A percentile compares a stretch with the other conserved stretches of the same genome.
Conservation (phyloP, 1,140 invertebrate genomes). For the Drosophila dunni region DNA sequence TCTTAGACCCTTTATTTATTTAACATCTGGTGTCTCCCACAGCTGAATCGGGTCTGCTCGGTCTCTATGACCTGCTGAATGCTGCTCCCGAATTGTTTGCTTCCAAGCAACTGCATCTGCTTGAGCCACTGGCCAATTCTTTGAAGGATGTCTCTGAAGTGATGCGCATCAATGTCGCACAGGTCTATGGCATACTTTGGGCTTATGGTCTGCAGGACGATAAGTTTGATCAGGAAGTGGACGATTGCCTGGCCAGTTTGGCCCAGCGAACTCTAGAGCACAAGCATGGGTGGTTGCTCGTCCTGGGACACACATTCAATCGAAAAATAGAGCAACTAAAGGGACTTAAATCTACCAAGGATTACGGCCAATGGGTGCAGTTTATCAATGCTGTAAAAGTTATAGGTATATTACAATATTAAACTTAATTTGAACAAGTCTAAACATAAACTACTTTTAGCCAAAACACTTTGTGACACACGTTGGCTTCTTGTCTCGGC, state of each 20-base stretch:
- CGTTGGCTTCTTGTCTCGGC: conserved; percentile 80
- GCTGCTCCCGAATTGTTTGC: conserved; percentile 75
- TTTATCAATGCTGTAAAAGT: conserved; percentile 75
- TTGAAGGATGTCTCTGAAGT: conserved; percentile 81
- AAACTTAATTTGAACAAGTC: neutral
- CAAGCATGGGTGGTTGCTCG: conserved; percentile 80
- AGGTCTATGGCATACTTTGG: conserved; percentile 78
- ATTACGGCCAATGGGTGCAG: conserved; percentile 62
- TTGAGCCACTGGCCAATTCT: conserved; percentile 71
- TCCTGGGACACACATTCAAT: conserved; percentile 77
- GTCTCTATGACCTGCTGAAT: conserved; percentile 80
- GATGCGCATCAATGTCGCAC: conserved; percentile 75
- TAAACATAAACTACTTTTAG: conserved; percentile 33
- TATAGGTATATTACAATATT: conserved; percentile 50
- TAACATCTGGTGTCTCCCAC: neutral
- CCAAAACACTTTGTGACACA: conserved; percentile 73
- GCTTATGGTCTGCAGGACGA: conserved; percentile 70
- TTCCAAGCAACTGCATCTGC: conserved; percentile 68
- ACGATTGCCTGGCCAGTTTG: conserved; percentile 62
- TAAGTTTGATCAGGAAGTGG: conserved; percentile 72
- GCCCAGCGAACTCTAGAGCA: conserved; percentile 76
- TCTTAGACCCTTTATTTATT: neutral
- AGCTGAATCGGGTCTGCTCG: conserved; percentile 75
- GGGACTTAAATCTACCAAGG: conserved; percentile 42
- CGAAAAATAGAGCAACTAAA: conserved; percentile 61